These are phyloP conservation scores for Caenorhabditis imperialis DNA, from an alignment of 2,888 invertebrate genomes.

Conservation along the genomic window DNA sequence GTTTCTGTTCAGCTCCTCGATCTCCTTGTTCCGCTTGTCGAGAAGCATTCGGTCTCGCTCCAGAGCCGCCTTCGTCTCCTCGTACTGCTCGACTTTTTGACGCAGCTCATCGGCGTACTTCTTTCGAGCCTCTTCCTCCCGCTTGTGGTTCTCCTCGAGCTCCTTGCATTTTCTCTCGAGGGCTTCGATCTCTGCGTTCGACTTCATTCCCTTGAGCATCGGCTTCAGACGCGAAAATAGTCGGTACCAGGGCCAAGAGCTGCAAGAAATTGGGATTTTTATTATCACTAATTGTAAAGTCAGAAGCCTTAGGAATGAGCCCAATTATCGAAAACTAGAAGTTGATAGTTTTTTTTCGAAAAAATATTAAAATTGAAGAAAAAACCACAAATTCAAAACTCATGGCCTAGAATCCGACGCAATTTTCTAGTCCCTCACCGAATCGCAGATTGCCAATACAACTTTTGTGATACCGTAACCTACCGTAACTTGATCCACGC, in stretches of 20 bases:
- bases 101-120: slow-evolving; percentile 64
- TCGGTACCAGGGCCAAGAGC: slow-evolving; percentile 97
- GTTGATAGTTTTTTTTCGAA: neutral
- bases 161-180: slow-evolving; percentile 81
- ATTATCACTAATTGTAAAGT: no score
- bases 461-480: neutral
- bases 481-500: slow-evolving; percentile 92
- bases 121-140: slow-evolving; percentile 63
- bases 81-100: slow-evolving; percentile 61
- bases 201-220: slow-evolving; percentile 72
- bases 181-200: slow-evolving; percentile 82
- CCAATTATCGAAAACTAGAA: no score
- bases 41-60: slow-evolving; percentile 66
- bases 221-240: slow-evolving; percentile 85
- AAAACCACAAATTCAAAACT: no score
- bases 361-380: neutral
- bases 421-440: no score
- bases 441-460: no score
- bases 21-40: slow-evolving; percentile 68
- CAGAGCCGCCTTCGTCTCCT: slow-evolving; percentile 64
- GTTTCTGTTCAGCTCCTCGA: slow-evolving; percentile 66
- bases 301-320: no score
- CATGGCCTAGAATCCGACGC: no score
- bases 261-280: no score
- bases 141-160: slow-evolving; percentile 55